Evolutionary conservation across 1,140 invertebrate genomes (phyloP).

Genomic region (Dolichoris vasculosae): DNA sequence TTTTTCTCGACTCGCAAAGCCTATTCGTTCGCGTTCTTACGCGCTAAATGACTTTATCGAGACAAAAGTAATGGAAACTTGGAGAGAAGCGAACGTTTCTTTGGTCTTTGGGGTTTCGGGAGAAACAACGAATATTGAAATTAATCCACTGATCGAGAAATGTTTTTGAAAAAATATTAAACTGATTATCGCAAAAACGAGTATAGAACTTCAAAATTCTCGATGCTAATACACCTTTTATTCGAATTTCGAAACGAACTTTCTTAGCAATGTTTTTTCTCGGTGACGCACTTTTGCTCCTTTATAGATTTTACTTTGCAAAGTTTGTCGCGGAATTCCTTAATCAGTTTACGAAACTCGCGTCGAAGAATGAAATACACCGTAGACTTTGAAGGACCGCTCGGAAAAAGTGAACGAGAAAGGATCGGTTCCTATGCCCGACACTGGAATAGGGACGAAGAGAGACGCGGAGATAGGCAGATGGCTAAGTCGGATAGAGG

Average conservation of each 20-base stretch:
- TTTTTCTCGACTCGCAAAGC: background rate
- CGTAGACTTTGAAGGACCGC: background rate
- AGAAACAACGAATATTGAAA: slow-evolving; percentile 17
- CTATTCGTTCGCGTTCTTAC: slow-evolving; percentile 1
- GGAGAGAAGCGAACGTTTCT: background rate
- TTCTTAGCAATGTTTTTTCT: background rate
- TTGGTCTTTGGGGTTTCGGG: too few relatives aligned
- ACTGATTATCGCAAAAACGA: too few relatives aligned
- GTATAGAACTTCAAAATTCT: too few relatives aligned
- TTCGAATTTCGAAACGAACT: too few relatives aligned
- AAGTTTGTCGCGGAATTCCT: slow-evolving; percentile 44
- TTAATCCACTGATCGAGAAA: background rate
- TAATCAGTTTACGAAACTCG: slow-evolving; percentile 43
- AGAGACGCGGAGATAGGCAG: slow-evolving; percentile 32
- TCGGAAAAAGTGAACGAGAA: background rate
- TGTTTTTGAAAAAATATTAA: background rate
- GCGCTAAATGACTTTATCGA: slow-evolving; percentile 11
- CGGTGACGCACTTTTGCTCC: background rate
- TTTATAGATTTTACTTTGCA: background rate
- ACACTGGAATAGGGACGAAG: background rate
- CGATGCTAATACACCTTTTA: too few relatives aligned
- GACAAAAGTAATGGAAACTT: slow-evolving; percentile 23
- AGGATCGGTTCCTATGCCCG: too few relatives aligned
- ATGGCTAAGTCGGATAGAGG: background rate
- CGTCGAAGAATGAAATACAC: too few relatives aligned